Conservation (phyloP, 2,888 invertebrate genomes). For the Lampropteryx suffumata region DNA sequence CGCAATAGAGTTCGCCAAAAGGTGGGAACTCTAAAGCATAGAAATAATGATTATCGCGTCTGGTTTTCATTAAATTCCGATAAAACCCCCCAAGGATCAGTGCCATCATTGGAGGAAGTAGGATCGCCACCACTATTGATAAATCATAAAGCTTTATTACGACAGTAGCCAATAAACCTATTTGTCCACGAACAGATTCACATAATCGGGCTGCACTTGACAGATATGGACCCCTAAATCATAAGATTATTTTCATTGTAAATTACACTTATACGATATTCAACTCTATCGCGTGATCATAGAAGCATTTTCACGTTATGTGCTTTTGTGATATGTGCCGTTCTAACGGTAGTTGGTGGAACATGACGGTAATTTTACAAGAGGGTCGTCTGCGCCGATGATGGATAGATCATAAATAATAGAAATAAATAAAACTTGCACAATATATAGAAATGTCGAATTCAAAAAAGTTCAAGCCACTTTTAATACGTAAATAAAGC, state of each 20-base stretch:
- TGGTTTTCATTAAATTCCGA: too few species aligned
- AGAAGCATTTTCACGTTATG: conserved; percentile 32
- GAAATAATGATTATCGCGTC: too few species aligned
- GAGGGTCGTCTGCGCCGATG: conserved; percentile 51
- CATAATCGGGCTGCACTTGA: conserved; percentile 67
- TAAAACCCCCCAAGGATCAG: conserved; percentile 43
- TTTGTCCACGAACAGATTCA: conserved; percentile 72
- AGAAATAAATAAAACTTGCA: conserved; percentile 42
- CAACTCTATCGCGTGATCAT: conserved; percentile 30
- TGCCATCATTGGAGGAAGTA: conserved; percentile 49
- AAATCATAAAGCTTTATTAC: conserved; percentile 71
- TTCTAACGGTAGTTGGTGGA: conserved; percentile 49
- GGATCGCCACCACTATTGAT: conserved; percentile 50
- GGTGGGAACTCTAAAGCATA: too few species aligned
- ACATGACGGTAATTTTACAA: conserved; percentile 60
- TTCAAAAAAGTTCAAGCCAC: too few species aligned
- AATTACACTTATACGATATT: conserved; percentile 29
- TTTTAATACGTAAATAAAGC: too few species aligned
- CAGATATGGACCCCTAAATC: conserved; percentile 73
- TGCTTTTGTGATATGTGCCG: conserved; percentile 35
- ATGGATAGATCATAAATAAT: conserved; percentile 53
- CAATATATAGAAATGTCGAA: conserved; percentile 23
- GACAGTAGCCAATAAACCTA: conserved; percentile 76
- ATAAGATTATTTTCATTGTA: conserved; percentile 67
- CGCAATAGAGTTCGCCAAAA: too few species aligned